Evolutionary conservation across 2,888 invertebrate genomes (phyloP).

Genomic region (Hypomecis punctinalis): DNA sequence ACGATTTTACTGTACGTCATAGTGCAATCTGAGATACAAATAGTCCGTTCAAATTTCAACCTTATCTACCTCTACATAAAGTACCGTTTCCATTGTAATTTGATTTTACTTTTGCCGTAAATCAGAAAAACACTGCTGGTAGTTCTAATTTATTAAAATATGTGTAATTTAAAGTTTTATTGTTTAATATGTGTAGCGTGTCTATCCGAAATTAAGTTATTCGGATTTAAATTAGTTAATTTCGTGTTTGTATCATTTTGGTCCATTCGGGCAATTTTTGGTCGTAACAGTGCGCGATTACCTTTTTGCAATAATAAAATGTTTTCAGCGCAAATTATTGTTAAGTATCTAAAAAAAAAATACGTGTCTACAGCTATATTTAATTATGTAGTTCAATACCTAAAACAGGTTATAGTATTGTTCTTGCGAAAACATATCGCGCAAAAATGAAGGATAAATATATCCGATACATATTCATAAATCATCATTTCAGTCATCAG

Average conservation of each 20-base stretch:
- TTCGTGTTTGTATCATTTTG: background rate
- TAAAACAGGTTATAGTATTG: too few species aligned
- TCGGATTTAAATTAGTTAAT: slow-evolving; percentile 2
- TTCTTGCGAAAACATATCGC: too few species aligned
- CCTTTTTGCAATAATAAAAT: background rate
- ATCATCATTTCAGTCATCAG: too few species aligned
- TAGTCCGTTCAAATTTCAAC: too few species aligned
- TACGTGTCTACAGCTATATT: too few species aligned
- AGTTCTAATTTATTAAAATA: background rate
- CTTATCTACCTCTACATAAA: too few species aligned
- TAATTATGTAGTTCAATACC: too few species aligned
- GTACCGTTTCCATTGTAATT: background rate
- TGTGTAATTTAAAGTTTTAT: background rate
- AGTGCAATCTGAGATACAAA: background rate
- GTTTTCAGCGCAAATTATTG: background rate
- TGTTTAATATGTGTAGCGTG: slow-evolving; percentile 9
- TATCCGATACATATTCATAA: too few species aligned
- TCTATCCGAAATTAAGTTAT: slow-evolving; percentile 11
- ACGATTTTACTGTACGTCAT: background rate
- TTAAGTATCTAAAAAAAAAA: background rate
- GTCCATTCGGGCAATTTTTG: slow-evolving; percentile 8
- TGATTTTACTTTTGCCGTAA: background rate
- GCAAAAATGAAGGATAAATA: too few species aligned
- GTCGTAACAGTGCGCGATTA: slow-evolving; percentile 7
- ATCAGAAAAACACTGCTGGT: background rate